Base-by-base conservation (phyloP, 2,113 vertebrate genomes). In the Limnothrissa miodon region DNA sequence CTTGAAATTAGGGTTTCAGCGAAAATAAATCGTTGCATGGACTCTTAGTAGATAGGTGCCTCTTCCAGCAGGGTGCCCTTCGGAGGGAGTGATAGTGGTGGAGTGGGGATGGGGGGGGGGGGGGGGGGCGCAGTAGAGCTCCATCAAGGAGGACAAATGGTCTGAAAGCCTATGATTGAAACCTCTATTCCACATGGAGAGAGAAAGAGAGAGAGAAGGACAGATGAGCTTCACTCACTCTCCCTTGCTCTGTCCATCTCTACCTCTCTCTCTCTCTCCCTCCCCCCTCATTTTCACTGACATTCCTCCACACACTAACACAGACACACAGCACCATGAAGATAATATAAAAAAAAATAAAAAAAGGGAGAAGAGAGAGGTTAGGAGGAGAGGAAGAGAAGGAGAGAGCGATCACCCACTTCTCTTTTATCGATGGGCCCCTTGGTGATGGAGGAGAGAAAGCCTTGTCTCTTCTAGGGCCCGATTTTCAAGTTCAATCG, bases 221-320 rank as follows among this genome's bases (percentile, higher is more conserved):
- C 51, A 56, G 21, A 56, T 56, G 51, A 23, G 21, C 51, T 39
- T 81, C 45, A 45, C 48, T 44, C 59, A 36, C n/a, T 82, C 84
- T 84, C 84, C 79, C 44, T 82, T 51, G 82, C 81, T 85, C 74
- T 29, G 42, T 45, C 48, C 45, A 8, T 45, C 29, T 82, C 42
- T 53, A 17, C 59, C 56, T 2, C 8, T 59, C 80, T 53, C 66
- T 33, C 78, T 42, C 79, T 39, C 15, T 81, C 21, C 81, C 39
- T 80, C 13, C 81, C 48, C 83, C 62, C 45, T 70, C 81, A 86
- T n/a, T n/a, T n/a, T n/a, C 59, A 81, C 79, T 70, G 66, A 80
- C 74, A 82, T 74, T 39, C 78, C 84, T 45, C 51, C 85, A 82
- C 82, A 78, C 82, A 82, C 84, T 53, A 82, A 78, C 46, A 78